A percentile compares a stretch with the other conserved stretches of the same genome.
These are phyloP conservation scores for Microplitis manilae DNA, from an alignment of 2,888 invertebrate species.

Conservation along the genomic window DNA sequence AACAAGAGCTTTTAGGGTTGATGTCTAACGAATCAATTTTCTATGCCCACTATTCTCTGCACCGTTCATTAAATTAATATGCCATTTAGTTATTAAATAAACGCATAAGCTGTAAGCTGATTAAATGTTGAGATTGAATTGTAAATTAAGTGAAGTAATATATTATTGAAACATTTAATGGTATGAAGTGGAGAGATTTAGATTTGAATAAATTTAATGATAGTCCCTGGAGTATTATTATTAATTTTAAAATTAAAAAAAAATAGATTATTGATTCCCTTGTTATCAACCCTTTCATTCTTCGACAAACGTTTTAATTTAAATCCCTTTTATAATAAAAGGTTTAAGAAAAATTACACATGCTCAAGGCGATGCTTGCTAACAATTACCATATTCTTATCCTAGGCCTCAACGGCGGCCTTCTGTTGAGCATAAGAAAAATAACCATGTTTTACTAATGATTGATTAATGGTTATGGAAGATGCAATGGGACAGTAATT, in stretches of 20 bases:
- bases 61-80: no score
- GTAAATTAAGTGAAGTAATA: background rate
- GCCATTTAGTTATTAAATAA: background rate
- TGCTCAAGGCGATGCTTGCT: slow-evolving; percentile 29
- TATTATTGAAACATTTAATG: slow-evolving; percentile 44
- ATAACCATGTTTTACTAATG: slow-evolving; percentile 64
- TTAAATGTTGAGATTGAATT: no score
- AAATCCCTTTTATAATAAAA: background rate
- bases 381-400: slow-evolving; percentile 90
- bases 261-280: slow-evolving; percentile 31
- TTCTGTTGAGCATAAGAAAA: slow-evolving; percentile 78
- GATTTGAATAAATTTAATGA: slow-evolving; percentile 45
- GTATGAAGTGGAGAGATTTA: slow-evolving; percentile 39
- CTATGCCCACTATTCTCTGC: slow-evolving; percentile 43
- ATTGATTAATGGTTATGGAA: slow-evolving; percentile 58
- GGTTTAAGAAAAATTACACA: background rate
- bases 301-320: background rate
- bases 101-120: background rate
- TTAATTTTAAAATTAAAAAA: background rate
- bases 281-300: slow-evolving; percentile 30
- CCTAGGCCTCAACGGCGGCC: slow-evolving; percentile 92
- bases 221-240: slow-evolving; percentile 28
- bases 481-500: slow-evolving; percentile 11
- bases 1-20: slow-evolving; percentile 43
- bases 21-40: slow-evolving; percentile 64